A percentile compares a stretch with the other conserved stretches of the same genome.
phyloP scores from a whole-genome alignment of 2,797 vertebrate genomes.

The Characodon lateralis region DNA sequence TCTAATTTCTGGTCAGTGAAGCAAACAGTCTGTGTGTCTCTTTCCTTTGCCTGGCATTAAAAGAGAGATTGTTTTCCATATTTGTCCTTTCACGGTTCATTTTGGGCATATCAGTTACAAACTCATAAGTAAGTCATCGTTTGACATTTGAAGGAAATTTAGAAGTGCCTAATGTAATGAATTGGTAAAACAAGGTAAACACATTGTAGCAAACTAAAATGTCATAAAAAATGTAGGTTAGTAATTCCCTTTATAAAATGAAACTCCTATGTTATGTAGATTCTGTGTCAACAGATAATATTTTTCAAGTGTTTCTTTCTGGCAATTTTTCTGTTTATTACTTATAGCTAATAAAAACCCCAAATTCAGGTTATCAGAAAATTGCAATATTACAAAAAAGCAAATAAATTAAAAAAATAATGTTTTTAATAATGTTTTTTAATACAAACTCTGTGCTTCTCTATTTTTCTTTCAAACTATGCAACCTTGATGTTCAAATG shows the following conservation, averaged over 20 bases:
- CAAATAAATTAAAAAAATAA: too few species aligned
- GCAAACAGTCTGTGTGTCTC: constrained; percentile 39
- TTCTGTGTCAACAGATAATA: not conserved
- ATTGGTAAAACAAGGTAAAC: not conserved
- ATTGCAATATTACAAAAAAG: too few species aligned
- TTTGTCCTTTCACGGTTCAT: not conserved
- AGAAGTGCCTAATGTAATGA: not conserved
- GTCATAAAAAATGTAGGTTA: not conserved
- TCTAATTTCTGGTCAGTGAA: constrained; percentile 54
- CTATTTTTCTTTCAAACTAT: too few species aligned
- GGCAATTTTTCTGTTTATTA: too few species aligned
- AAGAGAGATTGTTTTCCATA: constrained; percentile 16
- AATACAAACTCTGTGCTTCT: too few species aligned
- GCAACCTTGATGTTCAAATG: too few species aligned
- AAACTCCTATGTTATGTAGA: not conserved
- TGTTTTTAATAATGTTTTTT: too few species aligned
- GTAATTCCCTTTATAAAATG: not conserved
- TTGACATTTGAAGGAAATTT: not conserved
- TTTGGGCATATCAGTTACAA: not conserved
- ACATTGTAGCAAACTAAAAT: not conserved
- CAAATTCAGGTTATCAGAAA: too few species aligned
- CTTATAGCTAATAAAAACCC: too few species aligned
- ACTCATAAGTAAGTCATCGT: not conserved
- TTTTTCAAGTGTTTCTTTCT: too few species aligned
- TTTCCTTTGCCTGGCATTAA: constrained; percentile 46